Base-by-base conservation (phyloP, 1,140 invertebrate genomes). In the Oedothorax gibbosus region DNA sequence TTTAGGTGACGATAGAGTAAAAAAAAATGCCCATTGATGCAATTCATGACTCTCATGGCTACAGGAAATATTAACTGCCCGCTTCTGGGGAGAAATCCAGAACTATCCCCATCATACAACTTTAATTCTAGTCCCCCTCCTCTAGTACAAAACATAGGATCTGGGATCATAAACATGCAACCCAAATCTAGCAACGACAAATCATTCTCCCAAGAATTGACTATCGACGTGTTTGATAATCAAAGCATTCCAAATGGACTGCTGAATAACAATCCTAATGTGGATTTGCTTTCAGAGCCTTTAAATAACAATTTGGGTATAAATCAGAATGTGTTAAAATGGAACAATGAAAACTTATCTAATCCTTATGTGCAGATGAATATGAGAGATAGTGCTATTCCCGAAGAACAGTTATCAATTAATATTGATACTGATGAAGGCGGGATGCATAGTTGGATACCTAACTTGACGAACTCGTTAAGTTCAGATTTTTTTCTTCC, bases 401-500 rank as follows among this genome's bases (percentile, higher is more conserved):
- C 77, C 53, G 77, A 79, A 35, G 77, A 79, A 71, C 35, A 35
- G n/a, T 57, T 82, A 11, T 62, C 51, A 20, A 82, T 82, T 51
- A 64, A 73, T 54, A 53, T 82, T 20, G 80, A 73, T 15, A 14
- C 21, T 54, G 80, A 73, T 12, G 80, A 82, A 62, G 80, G 54
- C 21, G 21, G 57, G 21, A 15, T 53, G 8, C 80, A 82, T n/a
- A 82, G 80, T 51, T 82, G 80, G 80, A 82, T 68, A n/a, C 80
- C 80, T 51, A 73, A 73, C 21, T 12, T 64, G 56, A 62, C 65
- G 21, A 64, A 72, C 35, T 50, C 68, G 15, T 65, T 82, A 49
- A 51, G 69, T 65, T 50, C 68, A 14, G 80, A 82, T 73, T 64
- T 82, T 65, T 82, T 82, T 21, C 21, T 73, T 10, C 20, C 69